Conservation (phyloP, 2,113 vertebrate genomes). For the Riparia riparia region DNA sequence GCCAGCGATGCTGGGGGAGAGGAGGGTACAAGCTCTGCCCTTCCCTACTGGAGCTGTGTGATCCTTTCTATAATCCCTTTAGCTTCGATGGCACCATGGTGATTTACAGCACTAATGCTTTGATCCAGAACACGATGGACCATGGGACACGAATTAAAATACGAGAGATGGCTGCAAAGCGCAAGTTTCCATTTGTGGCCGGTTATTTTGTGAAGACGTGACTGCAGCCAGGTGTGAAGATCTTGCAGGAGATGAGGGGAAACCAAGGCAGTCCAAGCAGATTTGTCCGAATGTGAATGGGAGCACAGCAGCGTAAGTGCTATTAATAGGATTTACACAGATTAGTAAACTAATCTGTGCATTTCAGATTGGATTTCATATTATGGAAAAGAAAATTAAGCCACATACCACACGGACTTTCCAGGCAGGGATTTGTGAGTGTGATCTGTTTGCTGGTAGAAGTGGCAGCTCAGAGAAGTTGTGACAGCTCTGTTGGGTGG, state of each 20-base stretch:
- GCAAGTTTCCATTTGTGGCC: neutral
- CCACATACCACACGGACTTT: slow-evolving; percentile 30
- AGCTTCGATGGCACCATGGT: neutral
- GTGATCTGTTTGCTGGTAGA: neutral
- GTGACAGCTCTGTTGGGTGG: neutral
- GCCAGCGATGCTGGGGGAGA: neutral
- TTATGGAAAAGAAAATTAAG: slow-evolving; percentile 63
- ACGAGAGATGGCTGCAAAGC: neutral
- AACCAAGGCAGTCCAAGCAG: neutral
- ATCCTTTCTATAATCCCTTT: slow-evolving; percentile 12
- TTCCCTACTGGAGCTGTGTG: neutral
- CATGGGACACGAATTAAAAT: neutral
- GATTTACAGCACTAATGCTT: slow-evolving; percentile 39
- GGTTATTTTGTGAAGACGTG: neutral
- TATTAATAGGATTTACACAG: slow-evolving; percentile 69
- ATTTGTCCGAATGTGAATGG: slow-evolving; percentile 43
- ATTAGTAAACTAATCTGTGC: slow-evolving; percentile 64
- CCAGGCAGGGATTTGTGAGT: neutral
- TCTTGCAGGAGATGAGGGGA: neutral
- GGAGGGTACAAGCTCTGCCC: neutral
- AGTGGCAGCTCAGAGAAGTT: neutral
- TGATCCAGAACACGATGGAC: neutral
- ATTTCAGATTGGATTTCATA: slow-evolving; percentile 67
- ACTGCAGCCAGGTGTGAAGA: neutral
- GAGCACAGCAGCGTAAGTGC: neutral